phyloP scores from a whole-genome alignment of 2,888 invertebrate species.

The Abrostola triplasia region DNA sequence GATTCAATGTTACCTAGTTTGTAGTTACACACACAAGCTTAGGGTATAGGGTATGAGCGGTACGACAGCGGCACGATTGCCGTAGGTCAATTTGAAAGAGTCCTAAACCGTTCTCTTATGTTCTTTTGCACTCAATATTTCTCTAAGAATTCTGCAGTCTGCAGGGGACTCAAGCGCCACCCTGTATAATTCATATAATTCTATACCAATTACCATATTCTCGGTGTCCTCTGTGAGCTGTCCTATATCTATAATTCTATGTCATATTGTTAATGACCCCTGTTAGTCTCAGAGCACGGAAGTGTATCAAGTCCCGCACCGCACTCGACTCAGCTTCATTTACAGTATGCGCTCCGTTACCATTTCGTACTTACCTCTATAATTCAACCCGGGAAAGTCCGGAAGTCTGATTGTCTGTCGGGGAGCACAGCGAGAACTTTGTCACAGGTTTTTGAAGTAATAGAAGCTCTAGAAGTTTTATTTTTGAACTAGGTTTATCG shows the following conservation, averaged over 20 bases:
- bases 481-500: constrained; percentile 1
- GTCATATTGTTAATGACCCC: constrained; percentile 17
- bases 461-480: constrained; percentile 7
- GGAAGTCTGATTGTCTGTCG: constrained; percentile 26
- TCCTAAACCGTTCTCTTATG: no score
- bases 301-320: constrained; percentile 17
- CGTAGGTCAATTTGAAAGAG: no score
- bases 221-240: background rate
- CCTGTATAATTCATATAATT: no score
- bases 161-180: no score
- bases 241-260: background rate
- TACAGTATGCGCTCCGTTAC: constrained; percentile 11
- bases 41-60: no score
- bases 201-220: background rate
- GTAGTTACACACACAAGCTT: no score
- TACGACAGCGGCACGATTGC: no score
- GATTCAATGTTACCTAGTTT: no score
- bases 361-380: constrained; percentile 22
- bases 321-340: constrained; percentile 16
- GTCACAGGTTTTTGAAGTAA: constrained; percentile 9
- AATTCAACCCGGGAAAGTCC: constrained; percentile 29
- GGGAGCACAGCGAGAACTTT: constrained; percentile 23
- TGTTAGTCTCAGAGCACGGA: constrained; percentile 7
- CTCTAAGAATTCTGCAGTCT: no score
- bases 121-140: no score